Evolutionary conservation across 2,888 invertebrate genomes (phyloP), one percentile per base, ranked within the genome.

Genomic region (Rhimphoctona megacephalus): DNA sequence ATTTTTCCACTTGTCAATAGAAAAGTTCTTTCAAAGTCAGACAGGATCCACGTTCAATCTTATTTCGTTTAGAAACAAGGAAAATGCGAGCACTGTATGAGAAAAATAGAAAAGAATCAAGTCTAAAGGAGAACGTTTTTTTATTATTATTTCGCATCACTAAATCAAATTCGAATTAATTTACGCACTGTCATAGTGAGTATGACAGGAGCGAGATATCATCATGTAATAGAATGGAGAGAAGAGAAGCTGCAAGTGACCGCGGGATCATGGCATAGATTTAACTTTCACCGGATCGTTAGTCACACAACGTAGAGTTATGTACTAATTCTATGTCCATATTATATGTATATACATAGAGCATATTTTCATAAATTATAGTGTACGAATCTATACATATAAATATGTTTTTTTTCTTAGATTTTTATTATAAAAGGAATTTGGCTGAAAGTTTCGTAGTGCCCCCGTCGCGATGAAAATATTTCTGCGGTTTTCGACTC

Each of bases 251-350:
- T 79, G 78, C n/a, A 57, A 57, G 49, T 78, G 77, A 81, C 70
- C 78, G 78, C 67, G 78, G 74, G 79, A 82, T 85, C 79, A 74
- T 69, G 74, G 67, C 81, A 36, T 61, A 78, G 54, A 70, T 80
- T 85, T 85, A 72, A 85, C 85, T 83, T 82, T 85, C 85, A 82
- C 85, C 64, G 79, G 79, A 80, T 85, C 85, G 82, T 85, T 76
- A 83, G 69, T 69, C 22, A 54, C 70, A 43, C 66, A 14, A 39
- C 49, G n/a, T 54, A 43, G 70, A 57, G 52, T 82, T 74, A 61
- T 79, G 77, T n/a, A 49, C 19, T 36, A 25, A 25, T 52, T n/a
- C 30, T 9, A 14, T 25, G 33, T 30, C n/a, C 49, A 46, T 49
- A 46, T 64, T 49, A 33, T 0, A n/a, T 70, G 61, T 39, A 57